Conservation (phyloP, 2,113 vertebrate species). For the Archocentrus centrarchus region DNA sequence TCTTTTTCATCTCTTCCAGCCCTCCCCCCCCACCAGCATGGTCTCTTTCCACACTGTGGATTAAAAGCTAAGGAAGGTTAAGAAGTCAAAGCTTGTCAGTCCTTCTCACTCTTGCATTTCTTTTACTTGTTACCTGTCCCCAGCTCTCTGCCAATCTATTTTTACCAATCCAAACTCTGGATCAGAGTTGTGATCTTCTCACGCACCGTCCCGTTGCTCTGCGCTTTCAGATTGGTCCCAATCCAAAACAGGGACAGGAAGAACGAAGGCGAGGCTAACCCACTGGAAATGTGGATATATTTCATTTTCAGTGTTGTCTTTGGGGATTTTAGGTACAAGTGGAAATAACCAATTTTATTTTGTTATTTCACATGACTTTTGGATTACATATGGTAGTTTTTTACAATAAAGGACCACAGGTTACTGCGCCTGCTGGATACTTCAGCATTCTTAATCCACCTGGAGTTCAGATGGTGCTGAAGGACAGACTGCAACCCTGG, state of each 20-base stretch:
- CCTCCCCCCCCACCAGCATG: slow-evolving; percentile 35
- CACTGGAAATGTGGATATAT: slow-evolving; percentile 47
- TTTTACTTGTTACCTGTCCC: slow-evolving; percentile 47
- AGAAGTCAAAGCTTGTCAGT: slow-evolving; percentile 76
- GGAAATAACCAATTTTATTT: slow-evolving; percentile 13
- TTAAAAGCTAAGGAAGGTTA: slow-evolving; percentile 81
- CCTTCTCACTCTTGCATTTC: slow-evolving; percentile 53
- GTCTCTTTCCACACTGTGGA: slow-evolving; percentile 64
- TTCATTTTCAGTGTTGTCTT: slow-evolving; percentile 8
- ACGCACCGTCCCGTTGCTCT: slow-evolving; percentile 18
- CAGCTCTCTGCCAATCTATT: slow-evolving; percentile 46
- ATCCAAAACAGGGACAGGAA: slow-evolving; percentile 52
- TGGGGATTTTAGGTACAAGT: slow-evolving; percentile 19
- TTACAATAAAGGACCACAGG: slow-evolving; percentile 20
- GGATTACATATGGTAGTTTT: slow-evolving; percentile 58
- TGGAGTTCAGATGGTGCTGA: slow-evolving; percentile 48
- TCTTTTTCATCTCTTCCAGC: slow-evolving; percentile 6
- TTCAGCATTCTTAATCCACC: slow-evolving; percentile 31
- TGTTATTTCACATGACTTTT: slow-evolving; percentile 4
- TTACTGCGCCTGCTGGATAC: slow-evolving; percentile 8
- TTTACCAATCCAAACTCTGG: slow-evolving; percentile 47
- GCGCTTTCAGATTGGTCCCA: slow-evolving; percentile 72
- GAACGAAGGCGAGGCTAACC: slow-evolving; percentile 26
- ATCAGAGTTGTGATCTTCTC: slow-evolving; percentile 33
- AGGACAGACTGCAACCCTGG: slow-evolving; percentile 18